phyloP scores from a whole-genome alignment of 1,140 invertebrate genomes.

The Zaprionus lachaisei region DNA sequence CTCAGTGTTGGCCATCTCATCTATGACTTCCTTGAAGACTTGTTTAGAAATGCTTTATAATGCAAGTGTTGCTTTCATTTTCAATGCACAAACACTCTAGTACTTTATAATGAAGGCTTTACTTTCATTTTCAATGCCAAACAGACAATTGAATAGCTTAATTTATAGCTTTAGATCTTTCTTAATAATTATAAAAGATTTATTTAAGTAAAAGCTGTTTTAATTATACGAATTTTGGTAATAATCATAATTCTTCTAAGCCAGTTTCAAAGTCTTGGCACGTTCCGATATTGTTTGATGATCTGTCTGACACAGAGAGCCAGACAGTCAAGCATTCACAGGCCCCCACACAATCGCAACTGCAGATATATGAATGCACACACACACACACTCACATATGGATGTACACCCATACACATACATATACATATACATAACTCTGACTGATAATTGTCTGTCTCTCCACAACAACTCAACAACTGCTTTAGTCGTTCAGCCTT shows the following conservation, averaged over 20 bases:
- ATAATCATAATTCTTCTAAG: slow-evolving; percentile 38
- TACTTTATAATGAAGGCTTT: too few relatives aligned
- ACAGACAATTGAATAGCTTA: too few relatives aligned
- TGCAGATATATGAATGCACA: slow-evolving; percentile 6
- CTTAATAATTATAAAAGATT: too few relatives aligned
- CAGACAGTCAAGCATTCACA: neutral
- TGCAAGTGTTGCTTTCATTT: too few relatives aligned
- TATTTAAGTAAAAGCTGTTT: too few relatives aligned
- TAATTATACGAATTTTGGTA: neutral
- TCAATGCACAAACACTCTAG: too few relatives aligned
- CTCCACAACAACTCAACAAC: slow-evolving; percentile 31
- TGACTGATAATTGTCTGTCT: slow-evolving; percentile 58
- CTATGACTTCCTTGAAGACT: slow-evolving; percentile 44
- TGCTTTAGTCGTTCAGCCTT: slow-evolving; percentile 59
- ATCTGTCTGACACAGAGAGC: slow-evolving; percentile 64
- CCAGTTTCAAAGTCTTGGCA: slow-evolving; percentile 58
- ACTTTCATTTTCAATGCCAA: too few relatives aligned
- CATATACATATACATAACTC: slow-evolving; percentile 34
- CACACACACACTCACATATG: slow-evolving; percentile 14
- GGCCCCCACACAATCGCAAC: slow-evolving; percentile 1
- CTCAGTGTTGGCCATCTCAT: slow-evolving; percentile 22
- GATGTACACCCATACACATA: neutral
- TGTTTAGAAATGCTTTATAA: neutral
- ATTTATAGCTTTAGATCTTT: too few relatives aligned
- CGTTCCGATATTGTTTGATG: slow-evolving; percentile 53